Evolutionary conservation across 2,888 invertebrate species (phyloP).

Genomic region (Sphaerophoria rueppellii): DNA sequence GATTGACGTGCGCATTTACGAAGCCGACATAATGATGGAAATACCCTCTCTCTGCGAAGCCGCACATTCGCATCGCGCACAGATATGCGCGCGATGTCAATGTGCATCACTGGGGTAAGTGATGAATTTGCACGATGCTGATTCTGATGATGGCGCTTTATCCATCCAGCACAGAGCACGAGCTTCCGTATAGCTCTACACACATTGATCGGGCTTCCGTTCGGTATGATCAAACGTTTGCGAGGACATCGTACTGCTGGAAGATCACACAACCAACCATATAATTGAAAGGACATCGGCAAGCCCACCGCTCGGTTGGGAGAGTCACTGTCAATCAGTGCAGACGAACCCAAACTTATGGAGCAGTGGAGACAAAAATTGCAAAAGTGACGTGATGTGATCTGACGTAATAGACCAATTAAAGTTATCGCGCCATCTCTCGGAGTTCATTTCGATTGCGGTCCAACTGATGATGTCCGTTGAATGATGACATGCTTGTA

Average conservation of each 20-base stretch:
- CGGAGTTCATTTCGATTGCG: constrained; percentile 39
- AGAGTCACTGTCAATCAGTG: constrained; percentile 63
- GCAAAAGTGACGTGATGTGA: constrained; percentile 75
- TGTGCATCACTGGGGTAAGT: constrained; percentile 71
- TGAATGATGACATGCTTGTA: constrained; percentile 67
- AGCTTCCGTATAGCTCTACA: not conserved
- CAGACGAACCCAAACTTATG: not conserved
- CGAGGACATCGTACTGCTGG: constrained; percentile 41
- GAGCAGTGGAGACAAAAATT: constrained; percentile 34
- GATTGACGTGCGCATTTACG: constrained; percentile 82
- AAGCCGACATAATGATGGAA: constrained; percentile 82
- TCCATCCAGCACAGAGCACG: constrained; percentile 66
- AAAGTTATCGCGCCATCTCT: constrained; percentile 74
- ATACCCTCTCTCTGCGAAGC: constrained; percentile 67
- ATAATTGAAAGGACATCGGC: constrained; percentile 69
- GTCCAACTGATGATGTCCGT: constrained; percentile 55
- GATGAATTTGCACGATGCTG: constrained; percentile 72
- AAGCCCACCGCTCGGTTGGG: constrained; percentile 34
- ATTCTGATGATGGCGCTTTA: constrained; percentile 69
- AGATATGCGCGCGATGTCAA: constrained; percentile 20
- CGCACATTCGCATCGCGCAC: constrained; percentile 44
- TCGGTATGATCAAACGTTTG: constrained; percentile 68
- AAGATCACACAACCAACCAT: constrained; percentile 50
- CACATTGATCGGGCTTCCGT: constrained; percentile 20
- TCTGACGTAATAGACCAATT: constrained; percentile 80